These are phyloP conservation scores for Lucilia cuprina DNA, from an alignment of 1,140 invertebrate genomes.

Conservation along the genomic window DNA sequence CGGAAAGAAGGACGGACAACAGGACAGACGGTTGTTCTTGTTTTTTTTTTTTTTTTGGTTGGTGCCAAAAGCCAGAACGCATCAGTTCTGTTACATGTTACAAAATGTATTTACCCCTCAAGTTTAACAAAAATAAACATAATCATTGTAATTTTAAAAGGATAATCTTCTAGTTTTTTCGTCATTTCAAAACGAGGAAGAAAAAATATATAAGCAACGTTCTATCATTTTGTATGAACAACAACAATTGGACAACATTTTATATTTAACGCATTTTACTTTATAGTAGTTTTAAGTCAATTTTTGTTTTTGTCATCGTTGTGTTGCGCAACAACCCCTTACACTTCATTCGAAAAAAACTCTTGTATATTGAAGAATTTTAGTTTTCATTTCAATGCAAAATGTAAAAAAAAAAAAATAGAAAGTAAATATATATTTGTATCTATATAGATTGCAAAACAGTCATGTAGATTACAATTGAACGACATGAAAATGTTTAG, in stretches of 20 bases:
- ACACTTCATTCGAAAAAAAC: not conserved
- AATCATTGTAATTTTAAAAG: conserved; percentile 15
- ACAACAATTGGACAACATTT: not conserved
- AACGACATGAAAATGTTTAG: conserved; percentile 62
- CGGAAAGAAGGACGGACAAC: too few species aligned
- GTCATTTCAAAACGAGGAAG: too few species aligned
- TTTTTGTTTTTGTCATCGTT: too few species aligned
- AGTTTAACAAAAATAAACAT: not conserved
- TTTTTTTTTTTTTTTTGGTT: too few species aligned
- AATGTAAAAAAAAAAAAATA: not conserved
- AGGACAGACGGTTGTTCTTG: not conserved
- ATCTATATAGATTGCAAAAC: conserved; percentile 35
- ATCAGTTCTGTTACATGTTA: not conserved
- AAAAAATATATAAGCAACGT: not conserved
- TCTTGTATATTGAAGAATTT: not conserved
- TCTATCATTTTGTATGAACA: not conserved
- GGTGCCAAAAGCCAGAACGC: not conserved
- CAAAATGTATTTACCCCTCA: not conserved
- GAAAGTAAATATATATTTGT: not conserved
- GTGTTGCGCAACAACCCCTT: too few species aligned
- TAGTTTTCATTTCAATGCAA: not conserved
- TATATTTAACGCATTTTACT: not conserved
- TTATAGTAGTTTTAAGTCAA: too few species aligned
- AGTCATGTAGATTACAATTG: conserved; percentile 61
- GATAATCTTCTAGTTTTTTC: not conserved